These are phyloP conservation scores for Fragum sueziense DNA, from an alignment of 2,888 invertebrate genomes.

Conservation along the genomic window DNA sequence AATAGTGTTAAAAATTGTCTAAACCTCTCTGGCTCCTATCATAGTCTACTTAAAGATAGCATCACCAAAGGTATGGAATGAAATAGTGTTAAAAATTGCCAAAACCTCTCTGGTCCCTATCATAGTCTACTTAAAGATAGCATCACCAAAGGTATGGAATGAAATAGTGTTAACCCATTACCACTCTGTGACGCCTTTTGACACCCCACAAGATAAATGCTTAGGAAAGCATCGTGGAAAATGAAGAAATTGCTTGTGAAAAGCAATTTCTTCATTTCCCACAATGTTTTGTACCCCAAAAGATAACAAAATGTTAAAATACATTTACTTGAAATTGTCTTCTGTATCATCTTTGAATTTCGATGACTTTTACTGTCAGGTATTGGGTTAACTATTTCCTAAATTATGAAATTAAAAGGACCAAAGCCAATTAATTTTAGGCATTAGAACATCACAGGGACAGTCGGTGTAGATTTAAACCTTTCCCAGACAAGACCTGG, in stretches of 20 bases:
- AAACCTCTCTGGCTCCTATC: conserved; percentile 99
- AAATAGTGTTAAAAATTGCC: too few relatives aligned
- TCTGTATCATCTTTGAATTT: not conserved
- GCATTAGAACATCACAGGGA: too few relatives aligned
- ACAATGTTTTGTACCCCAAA: conserved; percentile 1
- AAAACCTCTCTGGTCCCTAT: conserved; percentile 99
- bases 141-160: conserved; percentile 85
- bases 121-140: conserved; percentile 99
- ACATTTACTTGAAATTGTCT: too few relatives aligned
- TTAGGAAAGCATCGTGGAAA: too few relatives aligned
- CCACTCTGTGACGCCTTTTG: too few relatives aligned
- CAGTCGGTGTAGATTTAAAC: too few relatives aligned
- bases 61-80: conserved; percentile 86
- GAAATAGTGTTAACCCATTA: not conserved
- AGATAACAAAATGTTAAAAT: too few relatives aligned
- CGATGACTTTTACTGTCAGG: not conserved
- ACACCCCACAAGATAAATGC: too few relatives aligned
- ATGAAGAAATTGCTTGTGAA: too few relatives aligned
- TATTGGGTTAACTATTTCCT: not conserved
- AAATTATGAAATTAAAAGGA: not conserved
- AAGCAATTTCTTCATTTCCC: not conserved
- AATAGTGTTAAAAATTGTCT: too few relatives aligned
- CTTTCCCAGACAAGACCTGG: too few relatives aligned
- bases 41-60: conserved; percentile 99
- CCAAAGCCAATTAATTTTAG: too few relatives aligned